These are phyloP conservation scores for Tychaedon coryphoeus DNA, from an alignment of 2,113 vertebrate genomes.

Conservation along the genomic window DNA sequence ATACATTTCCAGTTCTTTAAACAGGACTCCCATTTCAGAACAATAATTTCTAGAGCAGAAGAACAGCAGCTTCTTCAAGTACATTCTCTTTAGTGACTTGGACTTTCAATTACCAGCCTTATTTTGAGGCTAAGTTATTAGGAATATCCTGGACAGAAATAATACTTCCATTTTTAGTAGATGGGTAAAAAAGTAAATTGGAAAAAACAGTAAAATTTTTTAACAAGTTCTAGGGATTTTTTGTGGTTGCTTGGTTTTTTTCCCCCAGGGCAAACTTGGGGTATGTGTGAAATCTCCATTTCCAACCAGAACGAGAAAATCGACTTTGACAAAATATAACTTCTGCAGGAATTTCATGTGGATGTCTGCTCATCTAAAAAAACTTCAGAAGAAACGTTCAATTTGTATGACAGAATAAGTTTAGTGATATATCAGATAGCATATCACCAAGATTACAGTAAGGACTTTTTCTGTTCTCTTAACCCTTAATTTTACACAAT, in stretches of 20 bases:
- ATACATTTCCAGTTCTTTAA: background rate
- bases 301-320: background rate
- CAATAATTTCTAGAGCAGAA: background rate
- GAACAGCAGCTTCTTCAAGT: background rate
- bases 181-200: background rate
- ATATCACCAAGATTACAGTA: background rate
- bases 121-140: background rate
- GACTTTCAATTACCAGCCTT: background rate
- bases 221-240: constrained; percentile 31
- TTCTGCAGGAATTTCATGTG: background rate
- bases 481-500: background rate
- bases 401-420: background rate
- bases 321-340: background rate
- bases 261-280: background rate
- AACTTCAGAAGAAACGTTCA: background rate
- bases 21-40: background rate
- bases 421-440: background rate
- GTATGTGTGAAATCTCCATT: background rate
- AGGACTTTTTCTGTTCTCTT: background rate
- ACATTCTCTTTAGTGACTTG: background rate
- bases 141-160: background rate
- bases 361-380: background rate
- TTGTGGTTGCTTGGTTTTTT: background rate
- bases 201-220: constrained; percentile 14
- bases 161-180: background rate